phyloP scores from a whole-genome alignment of 1,140 invertebrate species.

The Drosophila subpulchrella region DNA sequence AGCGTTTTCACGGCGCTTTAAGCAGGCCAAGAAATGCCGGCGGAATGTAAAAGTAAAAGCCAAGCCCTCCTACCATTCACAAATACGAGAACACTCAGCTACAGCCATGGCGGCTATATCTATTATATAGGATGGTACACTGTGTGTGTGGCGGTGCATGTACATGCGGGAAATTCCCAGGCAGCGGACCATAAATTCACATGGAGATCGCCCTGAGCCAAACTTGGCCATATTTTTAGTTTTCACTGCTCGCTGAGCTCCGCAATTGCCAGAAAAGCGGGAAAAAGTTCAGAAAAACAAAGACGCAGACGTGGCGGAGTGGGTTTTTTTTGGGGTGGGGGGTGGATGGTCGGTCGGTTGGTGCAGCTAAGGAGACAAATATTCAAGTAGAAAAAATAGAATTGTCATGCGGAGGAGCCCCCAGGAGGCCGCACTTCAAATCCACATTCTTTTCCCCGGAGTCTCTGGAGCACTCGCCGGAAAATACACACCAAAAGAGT shows the following conservation, averaged over 20 bases:
- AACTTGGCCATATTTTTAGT: conserved; percentile 80
- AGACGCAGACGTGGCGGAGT: conserved; percentile 14
- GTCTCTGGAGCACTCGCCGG: conserved; percentile 37
- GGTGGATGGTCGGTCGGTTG: neutral
- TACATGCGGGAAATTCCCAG: conserved; percentile 66
- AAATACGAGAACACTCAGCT: conserved; percentile 7
- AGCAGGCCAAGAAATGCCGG: conserved; percentile 52
- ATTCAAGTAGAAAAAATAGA: conserved; percentile 65
- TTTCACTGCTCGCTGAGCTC: conserved; percentile 60
- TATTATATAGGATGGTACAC: conserved; percentile 30
- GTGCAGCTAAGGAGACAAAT: conserved; percentile 70
- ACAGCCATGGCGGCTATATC: conserved; percentile 25
- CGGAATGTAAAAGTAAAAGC: conserved; percentile 60
- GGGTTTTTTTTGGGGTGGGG: neutral
- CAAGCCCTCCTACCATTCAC: conserved; percentile 34
- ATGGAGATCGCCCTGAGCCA: conserved; percentile 76
- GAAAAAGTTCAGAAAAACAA: conserved; percentile 44
- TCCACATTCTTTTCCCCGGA: conserved; percentile 58
- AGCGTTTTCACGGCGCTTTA: conserved; percentile 73
- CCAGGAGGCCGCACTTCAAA: conserved; percentile 72
- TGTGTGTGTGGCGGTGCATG: conserved; percentile 1
- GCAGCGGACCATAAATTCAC: conserved; percentile 76
- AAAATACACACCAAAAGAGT: conserved; percentile 40
- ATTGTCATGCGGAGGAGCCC: conserved; percentile 68
- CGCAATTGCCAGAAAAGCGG: conserved; percentile 62